Evolutionary conservation across 2,888 invertebrate genomes (phyloP).

Genomic region (Nysson spinosus): DNA sequence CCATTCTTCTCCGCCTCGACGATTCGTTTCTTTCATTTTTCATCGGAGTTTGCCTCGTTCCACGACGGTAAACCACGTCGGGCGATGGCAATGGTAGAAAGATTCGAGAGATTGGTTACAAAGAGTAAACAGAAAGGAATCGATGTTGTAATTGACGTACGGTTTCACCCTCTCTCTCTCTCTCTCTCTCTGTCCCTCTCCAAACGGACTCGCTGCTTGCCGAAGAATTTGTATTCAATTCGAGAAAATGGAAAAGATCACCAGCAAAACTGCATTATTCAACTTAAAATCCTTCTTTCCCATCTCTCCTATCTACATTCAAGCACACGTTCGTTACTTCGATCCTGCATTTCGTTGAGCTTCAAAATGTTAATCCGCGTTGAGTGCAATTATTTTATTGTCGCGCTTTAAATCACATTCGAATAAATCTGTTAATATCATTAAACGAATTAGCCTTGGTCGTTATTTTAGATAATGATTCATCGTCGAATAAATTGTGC

Average conservation of each 20-base stretch:
- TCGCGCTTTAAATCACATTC: too few species aligned
- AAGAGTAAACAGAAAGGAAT: conserved; percentile 57
- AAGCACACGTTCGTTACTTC: too few species aligned
- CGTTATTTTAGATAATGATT: too few species aligned
- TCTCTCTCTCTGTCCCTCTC: too few species aligned
- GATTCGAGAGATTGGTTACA: conserved; percentile 58
- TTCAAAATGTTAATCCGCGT: too few species aligned
- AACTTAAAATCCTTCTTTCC: conserved; percentile 29
- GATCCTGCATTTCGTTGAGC: too few species aligned
- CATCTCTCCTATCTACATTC: conserved; percentile 6
- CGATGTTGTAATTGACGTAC: conserved; percentile 63
- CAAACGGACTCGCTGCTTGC: background rate
- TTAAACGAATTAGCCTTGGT: too few species aligned
- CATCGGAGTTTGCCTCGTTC: conserved; percentile 4
- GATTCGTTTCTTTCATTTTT: conserved; percentile 7
- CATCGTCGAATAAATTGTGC: too few species aligned
- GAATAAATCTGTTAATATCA: too few species aligned
- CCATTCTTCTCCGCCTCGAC: background rate
- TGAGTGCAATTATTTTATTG: too few species aligned
- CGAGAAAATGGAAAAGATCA: conserved; percentile 39
- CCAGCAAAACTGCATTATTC: conserved; percentile 44
- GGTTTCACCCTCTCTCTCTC: too few species aligned
- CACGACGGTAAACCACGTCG: too few species aligned
- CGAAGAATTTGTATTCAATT: conserved; percentile 37
- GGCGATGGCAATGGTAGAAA: conserved; percentile 10